Conservation (phyloP, 2,797 vertebrate species). For the Tenualosa thibaudeaui region DNA sequence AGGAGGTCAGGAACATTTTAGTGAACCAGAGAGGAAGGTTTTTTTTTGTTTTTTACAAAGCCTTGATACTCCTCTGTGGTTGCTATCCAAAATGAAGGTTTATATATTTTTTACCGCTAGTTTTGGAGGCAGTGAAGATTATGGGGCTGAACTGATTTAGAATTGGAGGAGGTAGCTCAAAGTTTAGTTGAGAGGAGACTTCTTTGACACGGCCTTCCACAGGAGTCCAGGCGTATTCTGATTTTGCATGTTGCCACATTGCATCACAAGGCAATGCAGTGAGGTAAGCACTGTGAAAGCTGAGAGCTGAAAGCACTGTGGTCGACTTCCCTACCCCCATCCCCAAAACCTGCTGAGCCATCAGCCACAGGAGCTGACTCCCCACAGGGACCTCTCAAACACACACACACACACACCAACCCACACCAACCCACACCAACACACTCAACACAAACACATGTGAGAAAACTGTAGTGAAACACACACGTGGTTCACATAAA, state of each 20-base stretch:
- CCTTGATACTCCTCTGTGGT: neutral
- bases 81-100: neutral
- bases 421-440: neutral
- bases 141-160: neutral
- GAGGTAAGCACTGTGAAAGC: too few species aligned
- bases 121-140: neutral
- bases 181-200: neutral
- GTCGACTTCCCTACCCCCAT: neutral
- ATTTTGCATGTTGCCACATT: neutral
- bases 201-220: neutral
- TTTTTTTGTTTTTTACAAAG: neutral
- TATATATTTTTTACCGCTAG: neutral
- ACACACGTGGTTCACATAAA: too few species aligned
- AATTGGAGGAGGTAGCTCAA: neutral
- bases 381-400: neutral
- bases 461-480: too few species aligned
- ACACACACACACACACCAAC: neutral
- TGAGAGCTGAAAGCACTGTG: neutral
- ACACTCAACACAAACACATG: neutral
- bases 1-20: neutral
- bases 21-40: neutral
- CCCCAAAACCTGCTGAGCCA: conserved; percentile 15
- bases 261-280: neutral
- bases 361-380: neutral
- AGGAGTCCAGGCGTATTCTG: neutral